phyloP scores from a whole-genome alignment of 2,888 invertebrate species.

The Iselma pallidipennis region DNA sequence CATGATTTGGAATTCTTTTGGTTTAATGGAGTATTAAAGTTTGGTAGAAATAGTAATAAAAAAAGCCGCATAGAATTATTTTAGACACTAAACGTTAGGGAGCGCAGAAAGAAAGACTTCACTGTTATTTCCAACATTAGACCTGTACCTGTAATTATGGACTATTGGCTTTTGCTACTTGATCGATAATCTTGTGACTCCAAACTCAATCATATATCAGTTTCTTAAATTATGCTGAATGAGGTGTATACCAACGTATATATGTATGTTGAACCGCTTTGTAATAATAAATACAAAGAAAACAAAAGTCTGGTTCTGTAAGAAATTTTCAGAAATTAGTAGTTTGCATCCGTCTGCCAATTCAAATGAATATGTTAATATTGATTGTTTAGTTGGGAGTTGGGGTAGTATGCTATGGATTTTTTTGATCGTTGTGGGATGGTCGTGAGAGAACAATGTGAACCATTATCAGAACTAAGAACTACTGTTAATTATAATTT shows the following conservation, averaged over 20 bases:
- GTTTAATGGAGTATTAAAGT: no score
- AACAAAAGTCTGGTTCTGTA: neutral
- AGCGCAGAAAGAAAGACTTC: neutral
- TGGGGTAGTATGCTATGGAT: no score
- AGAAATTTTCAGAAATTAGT: neutral
- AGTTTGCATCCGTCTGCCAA: neutral
- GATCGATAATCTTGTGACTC: neutral
- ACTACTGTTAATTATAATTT: no score
- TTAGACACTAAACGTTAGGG: no score
- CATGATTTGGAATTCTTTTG: neutral
- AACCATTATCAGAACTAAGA: no score
- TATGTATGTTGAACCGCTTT: conserved; percentile 1
- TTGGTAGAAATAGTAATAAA: no score
- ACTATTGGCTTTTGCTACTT: neutral
- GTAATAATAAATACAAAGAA: neutral
- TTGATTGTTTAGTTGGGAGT: neutral
- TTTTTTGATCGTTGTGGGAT: neutral
- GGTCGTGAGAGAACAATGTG: neutral
- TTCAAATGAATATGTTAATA: neutral
- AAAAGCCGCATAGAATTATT: no score
- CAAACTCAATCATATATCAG: neutral
- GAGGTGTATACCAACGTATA: neutral
- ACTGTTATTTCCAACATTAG: neutral
- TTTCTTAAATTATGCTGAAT: neutral
- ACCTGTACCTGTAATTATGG: neutral